Conservation (phyloP, 35 echinoderm and acorn worm species). For the Lytechinus variegatus region DNA sequence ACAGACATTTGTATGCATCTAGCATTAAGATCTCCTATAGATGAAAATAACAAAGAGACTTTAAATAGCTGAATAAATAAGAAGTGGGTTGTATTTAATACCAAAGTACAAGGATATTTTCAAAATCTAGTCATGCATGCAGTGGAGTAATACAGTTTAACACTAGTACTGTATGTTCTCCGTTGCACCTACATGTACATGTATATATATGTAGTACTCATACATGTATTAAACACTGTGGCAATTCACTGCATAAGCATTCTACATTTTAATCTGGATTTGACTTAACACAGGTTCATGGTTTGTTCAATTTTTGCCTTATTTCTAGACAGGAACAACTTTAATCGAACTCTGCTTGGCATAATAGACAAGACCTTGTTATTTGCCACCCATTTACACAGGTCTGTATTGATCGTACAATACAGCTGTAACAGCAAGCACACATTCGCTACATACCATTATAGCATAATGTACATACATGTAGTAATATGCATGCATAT, state of each 20-base stretch:
- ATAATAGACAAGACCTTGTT: background rate
- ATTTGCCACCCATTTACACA: background rate
- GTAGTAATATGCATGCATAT: background rate
- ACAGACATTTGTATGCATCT: background rate
- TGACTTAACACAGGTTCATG: background rate
- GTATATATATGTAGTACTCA: background rate
- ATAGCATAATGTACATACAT: background rate
- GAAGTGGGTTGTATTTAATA: conserved; percentile 18
- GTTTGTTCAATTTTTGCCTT: background rate
- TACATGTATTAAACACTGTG: background rate
- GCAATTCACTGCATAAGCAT: background rate
- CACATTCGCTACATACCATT: background rate
- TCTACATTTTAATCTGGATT: background rate
- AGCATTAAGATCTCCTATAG: background rate
- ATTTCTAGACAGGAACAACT: background rate
- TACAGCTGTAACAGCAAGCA: background rate
- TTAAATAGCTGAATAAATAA: conserved; percentile 21
- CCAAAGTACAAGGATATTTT: conserved; percentile 5
- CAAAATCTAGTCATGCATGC: background rate
- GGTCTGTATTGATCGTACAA: conserved; percentile 11
- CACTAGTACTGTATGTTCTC: background rate
- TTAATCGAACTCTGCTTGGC: background rate
- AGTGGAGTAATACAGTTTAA: background rate
- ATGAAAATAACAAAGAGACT: conserved; percentile 11
- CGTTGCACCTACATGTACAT: background rate